Percentiles rank a stretch among this genome's conserved stretches.
These are phyloP conservation scores for Oplegnathus fasciatus DNA, from an alignment of 2,113 vertebrate genomes.

Conservation along the genomic window DNA sequence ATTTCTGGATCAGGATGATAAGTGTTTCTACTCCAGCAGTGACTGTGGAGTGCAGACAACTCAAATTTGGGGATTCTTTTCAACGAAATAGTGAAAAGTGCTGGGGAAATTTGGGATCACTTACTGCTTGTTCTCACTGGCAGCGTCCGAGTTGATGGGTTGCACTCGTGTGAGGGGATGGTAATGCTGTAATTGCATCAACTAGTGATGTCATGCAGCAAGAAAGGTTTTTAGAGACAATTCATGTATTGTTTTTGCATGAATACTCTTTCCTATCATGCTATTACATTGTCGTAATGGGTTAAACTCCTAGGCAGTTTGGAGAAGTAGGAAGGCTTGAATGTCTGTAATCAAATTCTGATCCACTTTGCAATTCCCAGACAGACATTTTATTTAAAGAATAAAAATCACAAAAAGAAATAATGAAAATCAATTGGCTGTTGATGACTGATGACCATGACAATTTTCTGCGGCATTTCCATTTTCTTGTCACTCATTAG, in stretches of 20 bases:
- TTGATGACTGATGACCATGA: background rate
- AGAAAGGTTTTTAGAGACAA: background rate
- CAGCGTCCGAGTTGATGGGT: background rate
- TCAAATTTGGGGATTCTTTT: background rate
- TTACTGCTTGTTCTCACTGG: background rate
- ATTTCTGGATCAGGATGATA: conserved; percentile 5
- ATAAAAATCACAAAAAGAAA: background rate
- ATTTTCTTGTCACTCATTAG: background rate
- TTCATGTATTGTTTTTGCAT: background rate
- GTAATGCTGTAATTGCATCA: background rate
- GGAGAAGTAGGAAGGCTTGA: background rate
- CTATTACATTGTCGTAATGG: background rate
- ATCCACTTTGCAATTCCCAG: background rate
- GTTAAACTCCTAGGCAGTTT: background rate
- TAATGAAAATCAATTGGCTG: background rate
- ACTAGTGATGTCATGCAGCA: background rate
- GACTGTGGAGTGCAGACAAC: background rate
- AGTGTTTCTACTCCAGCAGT: background rate
- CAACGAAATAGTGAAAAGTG: background rate
- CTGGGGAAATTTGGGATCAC: background rate
- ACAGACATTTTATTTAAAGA: background rate
- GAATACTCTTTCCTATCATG: background rate
- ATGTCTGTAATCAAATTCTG: conserved; percentile 3
- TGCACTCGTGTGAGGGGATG: background rate
- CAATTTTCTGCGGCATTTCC: background rate